Base-by-base conservation (phyloP, 2,888 invertebrate species). In the Ectemnius continuus region DNA sequence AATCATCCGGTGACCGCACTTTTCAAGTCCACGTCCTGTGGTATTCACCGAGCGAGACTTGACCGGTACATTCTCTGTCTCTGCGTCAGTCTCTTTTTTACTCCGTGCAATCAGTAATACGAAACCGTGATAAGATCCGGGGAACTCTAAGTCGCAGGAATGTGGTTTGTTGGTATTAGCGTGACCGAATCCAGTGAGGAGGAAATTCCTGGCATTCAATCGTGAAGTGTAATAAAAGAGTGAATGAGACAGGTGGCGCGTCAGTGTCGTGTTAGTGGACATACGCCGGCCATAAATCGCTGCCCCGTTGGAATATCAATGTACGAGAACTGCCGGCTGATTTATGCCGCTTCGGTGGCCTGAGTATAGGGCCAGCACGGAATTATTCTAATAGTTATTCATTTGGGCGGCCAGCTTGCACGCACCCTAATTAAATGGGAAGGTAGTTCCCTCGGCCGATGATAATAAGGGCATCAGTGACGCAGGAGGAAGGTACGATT, bases 391-490 rank as follows among this genome's bases (percentile, higher is more conserved):
- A 6, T 52, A 52, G 52, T 52, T 52, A 52, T 52, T 52, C 52
- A 52, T 52, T 52, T 52, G 52, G 36, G 1, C 52, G 4, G 52
- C 52, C 5, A 14, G 52, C 36, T 6, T 52, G n/a, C 16, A 14
- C n/a, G 52, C 52, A 52, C 52, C 52, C 52, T 52, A 52, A 52
- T 52, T 52, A 52, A 52, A 52, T 52, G n/a, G 52, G 52, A 52
- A 52, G 16, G 16, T 16, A 16, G 52, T 52, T 16, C n/a, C 8
- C 52, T 16, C 52, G 52, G n/a, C 11, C 36, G 36, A 52, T 16
- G 52, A 13, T 52, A 52, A 52, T 52, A 52, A 64, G 56, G n/a
- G 46, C 28, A 67, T 67, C 63, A 36, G 63, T 67, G 59, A 16
- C 45, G 14, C 36, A 52, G 56, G 18, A 36, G 13, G 8, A 14